Evolutionary conservation across 2,888 invertebrate species (phyloP), one percentile per base, ranked within the genome.

Genomic region (Caenorhabditis afra): DNA sequence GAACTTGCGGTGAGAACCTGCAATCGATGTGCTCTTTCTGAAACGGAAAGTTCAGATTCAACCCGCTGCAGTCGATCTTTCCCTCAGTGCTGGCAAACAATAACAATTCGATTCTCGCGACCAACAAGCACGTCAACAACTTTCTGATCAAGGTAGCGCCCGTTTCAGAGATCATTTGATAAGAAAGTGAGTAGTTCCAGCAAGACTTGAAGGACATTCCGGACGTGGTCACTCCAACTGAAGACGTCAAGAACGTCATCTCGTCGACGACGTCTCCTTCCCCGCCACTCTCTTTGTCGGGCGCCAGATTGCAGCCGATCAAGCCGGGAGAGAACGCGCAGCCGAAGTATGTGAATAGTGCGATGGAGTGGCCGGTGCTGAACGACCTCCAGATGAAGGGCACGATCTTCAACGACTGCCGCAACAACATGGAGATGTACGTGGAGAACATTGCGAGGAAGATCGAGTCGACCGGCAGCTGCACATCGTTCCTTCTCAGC

Each of bases 61-160:
- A 82, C 64, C 75, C 81, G 10, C 70, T 83, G 4, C 79, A 79
- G 52, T 77, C 79, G n/a, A 83, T 83, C 35, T 83, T 83, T 39
- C 83, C 83, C 5, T 20, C 64, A n/a, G 65, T 79, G 11, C 47
- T 79, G 49, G 50, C 67, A 29, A 78, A 79, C 70, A 81, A 81
- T 59, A 83, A 76, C 61, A 78, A 71, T 35, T 55, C 67, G 22
- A 52, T 71, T 47, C 45, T 70, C 8, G 49, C 66, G 23, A 49
- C 75, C 57, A 64, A 64, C 44, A 68, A 75, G 50, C 75, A 67
- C 29, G 75, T 62, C 62, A 68, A 68, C 74, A 74, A 61, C 35
- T 66, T 74, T 39, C 65, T 66, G 59, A 59, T 66, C 53, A 74
- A 74, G 73, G 73, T 71, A 49, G 12, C 16, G 50, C 12, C 11